These are phyloP conservation scores for Apotomis capreana DNA, from an alignment of 2,888 invertebrate species.

Conservation along the genomic window DNA sequence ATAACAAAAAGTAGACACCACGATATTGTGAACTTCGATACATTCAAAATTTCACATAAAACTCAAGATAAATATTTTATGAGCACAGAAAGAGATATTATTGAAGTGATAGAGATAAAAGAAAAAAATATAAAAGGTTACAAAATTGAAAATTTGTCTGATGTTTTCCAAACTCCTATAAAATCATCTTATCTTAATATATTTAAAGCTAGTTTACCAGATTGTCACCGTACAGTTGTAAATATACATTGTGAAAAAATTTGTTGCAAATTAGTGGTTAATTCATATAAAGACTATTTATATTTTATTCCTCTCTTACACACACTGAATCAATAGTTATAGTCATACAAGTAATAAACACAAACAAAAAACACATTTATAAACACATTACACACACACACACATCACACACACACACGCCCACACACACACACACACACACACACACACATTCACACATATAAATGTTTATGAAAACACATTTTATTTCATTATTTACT, in stretches of 20 bases:
- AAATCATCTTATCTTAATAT: conserved; percentile 37
- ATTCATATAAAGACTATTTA: neutral
- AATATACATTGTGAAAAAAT: neutral
- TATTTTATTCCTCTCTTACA: neutral
- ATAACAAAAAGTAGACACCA: neutral
- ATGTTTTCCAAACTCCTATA: conserved; percentile 32
- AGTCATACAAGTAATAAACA: no score
- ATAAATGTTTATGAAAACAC: no score
- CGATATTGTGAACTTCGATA: neutral
- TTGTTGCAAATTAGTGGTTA: neutral
- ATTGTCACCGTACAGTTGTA: conserved; percentile 4
- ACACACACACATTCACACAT: no score
- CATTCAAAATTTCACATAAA: conserved; percentile 23
- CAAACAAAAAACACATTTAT: no score
- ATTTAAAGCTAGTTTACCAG: conserved; percentile 26
- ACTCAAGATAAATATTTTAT: conserved; percentile 36
- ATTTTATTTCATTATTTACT: no score
- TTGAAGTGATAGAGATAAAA: conserved; percentile 33
- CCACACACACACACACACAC: no score
- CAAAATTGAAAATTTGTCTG: conserved; percentile 36
- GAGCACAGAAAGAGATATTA: conserved; percentile 32
- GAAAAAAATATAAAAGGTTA: conserved; percentile 33
- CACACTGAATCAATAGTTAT: neutral
- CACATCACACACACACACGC: no score
- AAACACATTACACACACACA: no score